Base-by-base conservation (phyloP, 2,888 invertebrate species). In the Xanthia icteritia region DNA sequence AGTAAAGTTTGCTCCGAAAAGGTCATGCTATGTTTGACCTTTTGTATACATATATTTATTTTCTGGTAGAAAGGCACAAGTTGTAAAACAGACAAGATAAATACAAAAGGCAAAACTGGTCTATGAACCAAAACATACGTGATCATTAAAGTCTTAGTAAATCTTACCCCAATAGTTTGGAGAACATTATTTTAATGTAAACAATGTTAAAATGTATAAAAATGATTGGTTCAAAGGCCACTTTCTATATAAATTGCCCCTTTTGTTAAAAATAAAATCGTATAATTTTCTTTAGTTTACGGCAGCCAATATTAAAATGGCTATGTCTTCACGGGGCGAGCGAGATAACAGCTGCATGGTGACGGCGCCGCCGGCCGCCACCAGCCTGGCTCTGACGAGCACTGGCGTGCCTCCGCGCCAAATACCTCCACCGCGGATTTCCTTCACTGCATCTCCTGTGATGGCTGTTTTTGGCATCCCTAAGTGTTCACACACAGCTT, bases 281-380 rank as follows among this genome's bases (percentile, higher is more conserved):
- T 17, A 51, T 69, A n/a, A 27, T 60, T 48, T 36, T 8, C 17
- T 27, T 69, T 74, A 79, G 65, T 79, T 79, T 17, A 99, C 98
- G 72, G 98, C 98, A 70, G 98, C 98, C 67, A 98, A 97, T 79
- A 99, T 97, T 65, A 99, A 97, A 91, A 99, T 98, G 9, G 99
- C 98, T 56, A 99, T 97, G 83, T 98, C 97, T 76, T 98, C 97
- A 94, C 98, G 98, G 48, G 98, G 98, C 36, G 99, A 98, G 63
- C 99, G 97, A 8, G 99, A 98, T 0, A 98, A 98, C 77, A 99
- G 96, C 93, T 99, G 99, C 98, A 99, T 99, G 45, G 99, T 99
- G n/a, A 99, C 98, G 68, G 98, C 98, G 51, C 97, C 97, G 79
- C 98, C 97, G 20, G 97, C 91, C 2, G 98, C 97, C 42, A 98